These are phyloP conservation scores for human (Homo sapiens) DNA, from an alignment of 2,113 vertebrate genomes.

Conservation along the genomic window DNA sequence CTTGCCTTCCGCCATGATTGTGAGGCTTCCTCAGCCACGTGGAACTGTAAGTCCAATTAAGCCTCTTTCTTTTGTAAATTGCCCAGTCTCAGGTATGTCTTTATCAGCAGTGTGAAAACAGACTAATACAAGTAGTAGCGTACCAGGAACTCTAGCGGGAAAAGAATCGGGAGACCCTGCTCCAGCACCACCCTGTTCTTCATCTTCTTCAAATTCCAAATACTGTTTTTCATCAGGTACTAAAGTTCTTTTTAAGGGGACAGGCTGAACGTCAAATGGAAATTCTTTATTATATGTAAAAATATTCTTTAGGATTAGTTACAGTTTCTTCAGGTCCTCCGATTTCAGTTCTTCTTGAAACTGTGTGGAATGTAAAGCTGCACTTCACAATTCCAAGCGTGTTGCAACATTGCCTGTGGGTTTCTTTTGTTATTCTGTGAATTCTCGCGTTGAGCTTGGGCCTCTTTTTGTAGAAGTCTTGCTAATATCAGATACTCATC, in stretches of 20 bases:
- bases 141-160: conserved; percentile 71
- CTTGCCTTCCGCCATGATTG: too few relatives aligned
- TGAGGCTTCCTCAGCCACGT: too few relatives aligned
- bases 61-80: too few relatives aligned
- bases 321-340: conserved; percentile 97
- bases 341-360: conserved; percentile 95
- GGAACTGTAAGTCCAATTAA: too few relatives aligned
- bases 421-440: conserved; percentile 99
- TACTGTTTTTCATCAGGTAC: neutral
- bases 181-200: neutral
- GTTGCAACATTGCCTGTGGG: conserved; percentile 96
- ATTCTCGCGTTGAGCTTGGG: conserved; percentile 93
- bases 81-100: too few relatives aligned
- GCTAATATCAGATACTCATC: conserved; percentile 97
- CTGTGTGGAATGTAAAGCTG: conserved; percentile 95
- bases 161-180: neutral
- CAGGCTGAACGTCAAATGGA: conserved; percentile 96
- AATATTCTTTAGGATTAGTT: conserved; percentile 97
- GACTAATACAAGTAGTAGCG: too few relatives aligned
- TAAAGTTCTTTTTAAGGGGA: conserved; percentile 87
- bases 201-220: neutral
- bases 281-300: conserved; percentile 97
- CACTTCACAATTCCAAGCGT: conserved; percentile 96
- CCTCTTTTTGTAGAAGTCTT: conserved; percentile 96
- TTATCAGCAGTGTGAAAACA: too few relatives aligned